Evolutionary conservation across 2,888 invertebrate species (phyloP).

Genomic region (Drosophila rellima): DNA sequence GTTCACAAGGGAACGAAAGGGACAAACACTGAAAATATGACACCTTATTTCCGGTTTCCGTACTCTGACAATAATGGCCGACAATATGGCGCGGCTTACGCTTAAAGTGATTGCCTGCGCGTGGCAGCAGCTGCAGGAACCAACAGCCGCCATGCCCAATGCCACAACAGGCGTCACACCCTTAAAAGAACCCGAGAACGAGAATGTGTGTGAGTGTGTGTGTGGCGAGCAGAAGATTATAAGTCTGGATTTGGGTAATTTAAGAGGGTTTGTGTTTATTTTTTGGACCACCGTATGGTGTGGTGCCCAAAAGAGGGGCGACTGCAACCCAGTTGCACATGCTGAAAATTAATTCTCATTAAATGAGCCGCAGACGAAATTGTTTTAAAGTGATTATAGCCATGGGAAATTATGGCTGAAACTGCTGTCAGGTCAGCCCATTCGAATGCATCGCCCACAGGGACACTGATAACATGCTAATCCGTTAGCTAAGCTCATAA

Average conservation of each 20-base stretch:
- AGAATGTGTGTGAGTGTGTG: background rate
- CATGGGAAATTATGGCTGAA: constrained; percentile 60
- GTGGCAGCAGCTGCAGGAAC: constrained; percentile 1
- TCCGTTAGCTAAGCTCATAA: constrained; percentile 28
- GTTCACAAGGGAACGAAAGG: constrained; percentile 26
- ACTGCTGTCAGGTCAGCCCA: constrained; percentile 21
- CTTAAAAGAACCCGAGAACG: constrained; percentile 10
- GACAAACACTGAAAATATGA: constrained; percentile 62
- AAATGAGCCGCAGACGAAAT: constrained; percentile 67
- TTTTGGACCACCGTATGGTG: constrained; percentile 20
- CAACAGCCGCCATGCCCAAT: constrained; percentile 5
- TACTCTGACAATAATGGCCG: constrained; percentile 75
- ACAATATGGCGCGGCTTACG: constrained; percentile 76
- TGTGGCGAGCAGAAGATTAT: constrained; percentile 59
- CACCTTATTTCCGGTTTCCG: constrained; percentile 72
- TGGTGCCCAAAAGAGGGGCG: background rate
- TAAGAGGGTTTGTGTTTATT: constrained; percentile 62
- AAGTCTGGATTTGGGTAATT: constrained; percentile 73
- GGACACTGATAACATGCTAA: constrained; percentile 18
- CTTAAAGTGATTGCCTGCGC: constrained; percentile 66
- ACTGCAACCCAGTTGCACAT: constrained; percentile 30
- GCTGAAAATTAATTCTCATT: constrained; percentile 70
- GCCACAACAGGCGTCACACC: constrained; percentile 23
- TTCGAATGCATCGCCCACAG: constrained; percentile 1
- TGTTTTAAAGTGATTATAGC: constrained; percentile 73